Evolutionary conservation across 2,113 vertebrate genomes (phyloP).

Genomic region (Toxotes chatareus): DNA sequence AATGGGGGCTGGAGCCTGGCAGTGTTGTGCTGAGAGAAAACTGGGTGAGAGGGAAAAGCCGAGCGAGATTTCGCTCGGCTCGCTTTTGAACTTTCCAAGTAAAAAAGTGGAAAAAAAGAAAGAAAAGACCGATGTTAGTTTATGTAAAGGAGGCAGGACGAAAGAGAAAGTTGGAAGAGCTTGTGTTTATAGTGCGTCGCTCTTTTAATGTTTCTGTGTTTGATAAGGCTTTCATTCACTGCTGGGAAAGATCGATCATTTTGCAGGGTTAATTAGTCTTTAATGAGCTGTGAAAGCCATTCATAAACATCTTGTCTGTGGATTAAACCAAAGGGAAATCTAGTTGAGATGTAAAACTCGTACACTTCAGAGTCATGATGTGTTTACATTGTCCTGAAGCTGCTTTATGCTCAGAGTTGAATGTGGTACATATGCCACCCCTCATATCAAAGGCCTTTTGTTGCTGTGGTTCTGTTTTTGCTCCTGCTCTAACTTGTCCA

Average conservation of each 20-base stretch:
- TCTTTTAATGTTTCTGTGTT: conserved; percentile 34
- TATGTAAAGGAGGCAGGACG: conserved; percentile 49
- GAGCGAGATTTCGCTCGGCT: conserved; percentile 48
- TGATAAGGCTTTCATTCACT: conserved; percentile 29
- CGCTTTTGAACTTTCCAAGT: conserved; percentile 65
- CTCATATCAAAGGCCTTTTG: conserved; percentile 32
- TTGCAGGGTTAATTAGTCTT: conserved; percentile 59
- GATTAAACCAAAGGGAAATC: conserved; percentile 37
- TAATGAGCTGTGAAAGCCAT: conserved; percentile 58
- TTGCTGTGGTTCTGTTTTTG: not conserved
- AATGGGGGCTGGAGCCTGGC: conserved; percentile 68
- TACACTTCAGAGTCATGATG: conserved; percentile 5
- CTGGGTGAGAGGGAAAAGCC: conserved; percentile 74
- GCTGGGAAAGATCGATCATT: conserved; percentile 47
- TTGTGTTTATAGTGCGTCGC: not conserved
- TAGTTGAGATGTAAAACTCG: conserved; percentile 30
- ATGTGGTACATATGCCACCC: not conserved
- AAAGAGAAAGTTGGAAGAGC: conserved; percentile 35
- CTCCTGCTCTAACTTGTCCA: conserved; percentile 37
- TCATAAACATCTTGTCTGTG: conserved; percentile 52
- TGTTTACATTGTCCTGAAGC: conserved; percentile 30
- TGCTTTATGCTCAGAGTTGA: conserved; percentile 8
- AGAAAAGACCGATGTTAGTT: conserved; percentile 46
- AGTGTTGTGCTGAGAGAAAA: conserved; percentile 65
- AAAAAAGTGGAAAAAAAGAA: conserved; percentile 22